These are phyloP conservation scores for Isichthys henryi DNA, from an alignment of 2,113 vertebrate species.

Conservation along the genomic window DNA sequence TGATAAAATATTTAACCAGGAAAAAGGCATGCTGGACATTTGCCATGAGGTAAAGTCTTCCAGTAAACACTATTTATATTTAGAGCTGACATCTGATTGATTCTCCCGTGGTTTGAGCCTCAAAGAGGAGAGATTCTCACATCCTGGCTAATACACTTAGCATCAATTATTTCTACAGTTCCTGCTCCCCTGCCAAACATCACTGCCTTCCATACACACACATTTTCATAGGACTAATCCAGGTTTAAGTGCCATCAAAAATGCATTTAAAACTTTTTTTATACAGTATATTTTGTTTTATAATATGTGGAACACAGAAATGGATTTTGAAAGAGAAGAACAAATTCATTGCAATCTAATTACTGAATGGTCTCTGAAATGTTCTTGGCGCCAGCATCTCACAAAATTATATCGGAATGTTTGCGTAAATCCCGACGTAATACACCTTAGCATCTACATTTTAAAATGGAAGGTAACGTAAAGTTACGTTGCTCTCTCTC, in stretches of 20 bases:
- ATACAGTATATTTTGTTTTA: background rate
- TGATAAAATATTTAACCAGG: constrained; percentile 21
- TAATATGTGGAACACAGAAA: background rate
- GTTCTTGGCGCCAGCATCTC: constrained; percentile 6
- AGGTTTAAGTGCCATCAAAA: constrained; percentile 12
- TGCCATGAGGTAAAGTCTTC: constrained; percentile 10
- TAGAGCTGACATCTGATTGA: constrained; percentile 13
- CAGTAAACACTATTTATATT: constrained; percentile 23
- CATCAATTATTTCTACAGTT: constrained; percentile 21
- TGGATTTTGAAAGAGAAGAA: background rate
- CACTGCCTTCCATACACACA: background rate
- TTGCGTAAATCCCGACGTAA: background rate
- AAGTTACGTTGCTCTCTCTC: background rate
- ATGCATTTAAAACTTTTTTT: constrained; percentile 7
- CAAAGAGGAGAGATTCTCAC: background rate
- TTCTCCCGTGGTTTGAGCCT: background rate
- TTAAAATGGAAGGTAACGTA: background rate
- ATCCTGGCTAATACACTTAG: constrained; percentile 16
- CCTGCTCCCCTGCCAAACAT: background rate
- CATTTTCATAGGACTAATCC: background rate
- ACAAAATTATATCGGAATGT: background rate
- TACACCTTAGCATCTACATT: background rate
- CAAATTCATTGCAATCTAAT: constrained; percentile 7
- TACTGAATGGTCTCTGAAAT: background rate
- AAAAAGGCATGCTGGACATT: constrained; percentile 11